Evolutionary conservation across 2,797 vertebrate genomes (phyloP), one percentile per base, ranked within the genome.

Genomic region (Acrossocheilus fasciatus): DNA sequence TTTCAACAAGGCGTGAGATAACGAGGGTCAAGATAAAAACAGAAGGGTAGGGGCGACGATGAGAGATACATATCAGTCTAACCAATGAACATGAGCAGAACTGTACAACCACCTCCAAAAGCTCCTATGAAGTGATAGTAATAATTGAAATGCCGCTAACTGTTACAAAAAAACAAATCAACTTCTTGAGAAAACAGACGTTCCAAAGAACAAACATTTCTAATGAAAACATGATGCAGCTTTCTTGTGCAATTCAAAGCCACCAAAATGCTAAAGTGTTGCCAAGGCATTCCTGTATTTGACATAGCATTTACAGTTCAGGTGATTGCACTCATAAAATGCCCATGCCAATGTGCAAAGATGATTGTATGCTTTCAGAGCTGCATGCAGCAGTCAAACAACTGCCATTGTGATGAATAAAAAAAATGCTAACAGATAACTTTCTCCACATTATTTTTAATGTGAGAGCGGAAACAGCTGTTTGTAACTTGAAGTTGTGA

Each of bases 1-100:
- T 86, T 83, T 87, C 85, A 90, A 68, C 45, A 66, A 87, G 81
- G 84, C 47, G 64, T 41, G 8, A 89, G 20, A 87, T 45, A 66
- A 76, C 34, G 39, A 57, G 41, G 39, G 45, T 79, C 36, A 79
- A 76, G 34, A 62, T 36, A 30, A 74, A 70, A 70, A 15, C 6
- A 0, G 6, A 17, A 5, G 20, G 43, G 4, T 41, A 15, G 8
- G 23, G 26, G 70, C 1, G 34, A 50, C 8, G 4, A 26, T 64
- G 20, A 66, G 20, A 82, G 82, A 78, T 68, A 20, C 59, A 85
- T 17, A 86, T 83, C 69, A 80, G 59, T 34, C 57, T 36, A 75
- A 80, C 54, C n/a, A 82, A 87, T 0, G 5, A 34, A 69, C 45
- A 59, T 2, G 30, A 50, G 64, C 34, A 69, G 66, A 39, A 39